Evolutionary conservation across 2,797 vertebrate species (phyloP).

Genomic region (Erpetoichthys calabaricus): DNA sequence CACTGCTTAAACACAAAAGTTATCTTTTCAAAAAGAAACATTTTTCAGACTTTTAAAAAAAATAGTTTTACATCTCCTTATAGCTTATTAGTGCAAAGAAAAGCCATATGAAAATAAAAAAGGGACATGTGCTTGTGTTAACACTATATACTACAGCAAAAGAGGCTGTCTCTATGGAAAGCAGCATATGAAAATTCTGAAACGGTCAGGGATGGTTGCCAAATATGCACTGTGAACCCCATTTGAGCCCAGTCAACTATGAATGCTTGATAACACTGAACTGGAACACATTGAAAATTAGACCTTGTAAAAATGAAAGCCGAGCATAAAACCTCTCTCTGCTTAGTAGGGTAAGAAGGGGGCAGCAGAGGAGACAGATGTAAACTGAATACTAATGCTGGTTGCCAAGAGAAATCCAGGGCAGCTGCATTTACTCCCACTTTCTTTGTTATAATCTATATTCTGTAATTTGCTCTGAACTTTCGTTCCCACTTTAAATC

Average conservation of each 20-base stretch:
- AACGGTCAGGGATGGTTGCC: not conserved
- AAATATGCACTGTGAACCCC: not conserved
- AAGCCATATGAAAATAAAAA: too few species aligned
- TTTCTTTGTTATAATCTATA: not conserved
- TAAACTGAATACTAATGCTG: slow-evolving; percentile 55
- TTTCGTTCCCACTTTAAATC: too few species aligned
- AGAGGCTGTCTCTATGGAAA: too few species aligned
- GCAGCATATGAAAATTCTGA: not conserved
- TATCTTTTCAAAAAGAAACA: too few species aligned
- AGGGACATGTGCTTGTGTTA: too few species aligned
- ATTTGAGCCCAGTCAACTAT: not conserved
- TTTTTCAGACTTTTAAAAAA: too few species aligned
- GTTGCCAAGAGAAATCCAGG: slow-evolving; percentile 38
- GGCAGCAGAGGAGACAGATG: slow-evolving; percentile 35
- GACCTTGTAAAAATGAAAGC: slow-evolving; percentile 24
- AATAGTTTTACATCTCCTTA: too few species aligned
- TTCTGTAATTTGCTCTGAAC: too few species aligned
- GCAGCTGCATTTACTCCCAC: slow-evolving; percentile 11
- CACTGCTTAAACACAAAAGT: too few species aligned
- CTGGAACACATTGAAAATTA: slow-evolving; percentile 12
- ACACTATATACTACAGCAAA: too few species aligned
- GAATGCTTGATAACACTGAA: not conserved
- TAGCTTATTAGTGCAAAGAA: too few species aligned
- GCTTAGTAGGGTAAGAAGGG: slow-evolving; percentile 38
- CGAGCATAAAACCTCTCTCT: slow-evolving; percentile 59